A percentile compares a stretch with the other conserved stretches of the same genome.
Conservation (phyloP, 2,113 vertebrate species). For the Tachysurus vachellii region DNA sequence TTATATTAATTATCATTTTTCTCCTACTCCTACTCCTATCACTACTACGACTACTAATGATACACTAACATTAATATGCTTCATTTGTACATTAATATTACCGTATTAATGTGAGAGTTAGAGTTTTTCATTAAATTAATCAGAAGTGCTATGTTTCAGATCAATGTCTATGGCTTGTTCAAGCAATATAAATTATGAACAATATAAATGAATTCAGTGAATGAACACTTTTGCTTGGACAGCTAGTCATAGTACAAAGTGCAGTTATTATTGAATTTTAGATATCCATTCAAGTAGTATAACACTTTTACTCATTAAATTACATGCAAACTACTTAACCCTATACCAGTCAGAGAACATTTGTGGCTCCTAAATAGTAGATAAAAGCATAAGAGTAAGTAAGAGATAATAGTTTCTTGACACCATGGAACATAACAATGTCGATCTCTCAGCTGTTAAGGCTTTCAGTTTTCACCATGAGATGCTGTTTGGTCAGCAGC, state of each 20-base stretch:
- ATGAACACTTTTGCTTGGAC: background rate
- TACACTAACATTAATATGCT: background rate
- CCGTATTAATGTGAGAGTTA: background rate
- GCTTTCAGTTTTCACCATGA: conserved; percentile 31
- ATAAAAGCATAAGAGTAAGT: conserved; percentile 11
- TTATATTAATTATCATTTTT: too few species aligned
- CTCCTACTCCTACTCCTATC: too few species aligned
- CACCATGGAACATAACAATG: conserved; percentile 12
- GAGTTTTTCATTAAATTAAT: background rate
- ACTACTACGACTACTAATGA: background rate
- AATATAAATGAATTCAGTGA: background rate
- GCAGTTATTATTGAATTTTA: background rate
- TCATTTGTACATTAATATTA: background rate
- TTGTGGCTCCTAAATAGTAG: background rate
- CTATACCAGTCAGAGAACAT: background rate
- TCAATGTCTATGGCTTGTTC: background rate
- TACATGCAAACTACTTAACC: background rate
- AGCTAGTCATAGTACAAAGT: background rate
- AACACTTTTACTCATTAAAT: background rate
- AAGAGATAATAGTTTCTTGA: background rate
- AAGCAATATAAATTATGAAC: background rate
- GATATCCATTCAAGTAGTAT: background rate
- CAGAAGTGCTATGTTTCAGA: background rate
- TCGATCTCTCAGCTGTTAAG: conserved; percentile 28
- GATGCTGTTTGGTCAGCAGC: conserved; percentile 45